Evolutionary conservation across 2,888 invertebrate genomes (phyloP).

Genomic region (Eumacrocentrus americanus): DNA sequence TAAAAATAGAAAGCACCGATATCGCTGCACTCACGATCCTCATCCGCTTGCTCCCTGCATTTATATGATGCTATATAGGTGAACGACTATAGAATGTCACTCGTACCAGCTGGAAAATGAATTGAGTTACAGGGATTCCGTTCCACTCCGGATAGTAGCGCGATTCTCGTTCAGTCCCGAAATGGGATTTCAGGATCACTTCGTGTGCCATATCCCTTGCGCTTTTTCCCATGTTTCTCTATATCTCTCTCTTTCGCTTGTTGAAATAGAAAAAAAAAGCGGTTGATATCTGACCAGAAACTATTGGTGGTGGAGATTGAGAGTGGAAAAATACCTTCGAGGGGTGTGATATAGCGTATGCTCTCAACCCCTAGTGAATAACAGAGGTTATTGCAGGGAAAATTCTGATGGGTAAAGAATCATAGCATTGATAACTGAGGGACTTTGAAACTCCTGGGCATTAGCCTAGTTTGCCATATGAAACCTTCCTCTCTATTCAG

Average conservation of each 20-base stretch:
- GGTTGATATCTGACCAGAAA: slow-evolving; percentile 3
- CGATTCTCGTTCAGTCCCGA: slow-evolving; percentile 30
- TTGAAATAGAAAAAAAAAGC: slow-evolving; percentile 1
- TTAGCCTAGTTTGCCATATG: slow-evolving; percentile 48
- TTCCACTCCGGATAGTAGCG: slow-evolving; percentile 26
- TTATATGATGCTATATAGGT: not conserved
- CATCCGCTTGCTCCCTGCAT: not conserved
- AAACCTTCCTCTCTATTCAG: not conserved
- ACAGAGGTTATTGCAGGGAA: slow-evolving; percentile 6
- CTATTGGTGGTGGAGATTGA: slow-evolving; percentile 30
- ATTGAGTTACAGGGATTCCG: slow-evolving; percentile 39
- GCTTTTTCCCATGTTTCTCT: slow-evolving; percentile 11
- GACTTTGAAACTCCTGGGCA: slow-evolving; percentile 47
- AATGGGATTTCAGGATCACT: slow-evolving; percentile 34
- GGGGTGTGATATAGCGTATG: not conserved
- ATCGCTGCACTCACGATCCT: slow-evolving; percentile 6
- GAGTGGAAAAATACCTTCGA: slow-evolving; percentile 13
- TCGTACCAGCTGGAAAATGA: slow-evolving; percentile 34
- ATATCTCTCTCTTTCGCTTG: slow-evolving; percentile 14
- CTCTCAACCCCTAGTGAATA: not conserved
- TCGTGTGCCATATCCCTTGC: slow-evolving; percentile 20
- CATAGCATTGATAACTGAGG: not conserved
- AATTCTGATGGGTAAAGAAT: slow-evolving; percentile 4
- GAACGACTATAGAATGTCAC: slow-evolving; percentile 21
- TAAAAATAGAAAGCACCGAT: slow-evolving; percentile 14